These are phyloP conservation scores for Drosophila sulfurigaster DNA, from an alignment of 1,140 invertebrate species.

Conservation along the genomic window DNA sequence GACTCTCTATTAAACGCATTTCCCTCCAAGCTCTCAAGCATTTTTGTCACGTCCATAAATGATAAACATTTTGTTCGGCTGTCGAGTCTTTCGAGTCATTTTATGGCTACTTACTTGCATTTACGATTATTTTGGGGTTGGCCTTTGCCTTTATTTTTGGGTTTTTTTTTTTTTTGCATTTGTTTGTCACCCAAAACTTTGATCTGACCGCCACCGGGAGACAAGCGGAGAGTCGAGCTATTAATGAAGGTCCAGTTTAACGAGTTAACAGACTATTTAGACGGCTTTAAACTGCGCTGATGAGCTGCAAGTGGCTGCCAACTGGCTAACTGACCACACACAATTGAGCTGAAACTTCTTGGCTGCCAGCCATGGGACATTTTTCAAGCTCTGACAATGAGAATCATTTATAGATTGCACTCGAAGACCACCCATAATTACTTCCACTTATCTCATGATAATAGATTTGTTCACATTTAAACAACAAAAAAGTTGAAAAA, in stretches of 20 bases:
- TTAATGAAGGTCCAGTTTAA: conserved; percentile 60
- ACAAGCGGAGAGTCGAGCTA: conserved; percentile 13
- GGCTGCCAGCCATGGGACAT: neutral
- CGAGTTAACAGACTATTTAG: conserved; percentile 37
- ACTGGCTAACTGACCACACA: conserved; percentile 46
- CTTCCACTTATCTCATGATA: neutral
- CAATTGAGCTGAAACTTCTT: conserved; percentile 26
- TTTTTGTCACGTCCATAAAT: conserved; percentile 72
- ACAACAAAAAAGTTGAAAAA: neutral
- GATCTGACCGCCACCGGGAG: conserved; percentile 50
- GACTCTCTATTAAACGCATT: neutral
- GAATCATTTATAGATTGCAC: conserved; percentile 31
- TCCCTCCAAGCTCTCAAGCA: conserved; percentile 33
- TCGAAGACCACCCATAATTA: conserved; percentile 26
- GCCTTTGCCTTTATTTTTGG: conserved; percentile 37
- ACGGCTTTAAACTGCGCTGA: conserved; percentile 4
- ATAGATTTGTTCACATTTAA: conserved; percentile 23
- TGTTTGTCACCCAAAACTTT: conserved; percentile 56
- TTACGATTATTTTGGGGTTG: conserved; percentile 52
- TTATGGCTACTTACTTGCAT: conserved; percentile 69
- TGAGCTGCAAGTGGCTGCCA: conserved; percentile 19
- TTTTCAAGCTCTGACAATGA: conserved; percentile 22
- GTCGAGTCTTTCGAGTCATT: conserved; percentile 53
- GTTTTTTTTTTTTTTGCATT: conserved; percentile 35
- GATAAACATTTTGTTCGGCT: conserved; percentile 28